Evolutionary conservation across 2,888 invertebrate species (phyloP).

Genomic region (Apamea monoglypha): DNA sequence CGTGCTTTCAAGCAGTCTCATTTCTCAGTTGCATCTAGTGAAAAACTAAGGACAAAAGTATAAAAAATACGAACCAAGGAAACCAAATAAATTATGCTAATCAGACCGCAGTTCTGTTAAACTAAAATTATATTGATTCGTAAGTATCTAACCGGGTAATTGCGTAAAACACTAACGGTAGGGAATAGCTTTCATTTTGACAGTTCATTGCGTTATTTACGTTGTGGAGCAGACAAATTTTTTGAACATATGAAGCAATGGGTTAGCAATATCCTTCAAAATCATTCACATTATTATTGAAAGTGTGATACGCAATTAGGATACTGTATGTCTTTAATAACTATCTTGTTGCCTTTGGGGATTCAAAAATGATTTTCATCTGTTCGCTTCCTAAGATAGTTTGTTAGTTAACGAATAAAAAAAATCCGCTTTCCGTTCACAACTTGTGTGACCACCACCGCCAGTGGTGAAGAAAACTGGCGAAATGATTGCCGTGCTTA

Average conservation of each 20-base stretch:
- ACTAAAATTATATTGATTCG: neutral
- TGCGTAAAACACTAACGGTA: too few species aligned
- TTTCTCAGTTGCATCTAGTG: neutral
- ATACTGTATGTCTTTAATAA: neutral
- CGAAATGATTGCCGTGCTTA: slow-evolving; percentile 75
- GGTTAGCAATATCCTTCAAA: too few species aligned
- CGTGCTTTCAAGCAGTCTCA: neutral
- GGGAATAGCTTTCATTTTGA: too few species aligned
- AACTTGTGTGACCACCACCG: slow-evolving; percentile 39
- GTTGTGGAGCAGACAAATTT: too few species aligned
- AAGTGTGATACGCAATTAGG: too few species aligned
- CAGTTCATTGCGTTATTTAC: too few species aligned
- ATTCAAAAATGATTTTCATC: neutral
- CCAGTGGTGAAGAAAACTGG: slow-evolving; percentile 64
- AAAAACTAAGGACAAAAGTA: neutral
- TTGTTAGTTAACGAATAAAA: neutral
- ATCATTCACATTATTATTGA: too few species aligned
- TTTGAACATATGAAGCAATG: too few species aligned
- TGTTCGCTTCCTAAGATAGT: too few species aligned
- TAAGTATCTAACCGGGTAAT: too few species aligned
- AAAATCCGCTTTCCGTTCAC: slow-evolving; percentile 23
- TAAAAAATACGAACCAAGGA: neutral
- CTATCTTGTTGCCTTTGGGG: neutral
- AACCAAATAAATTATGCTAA: too few species aligned
- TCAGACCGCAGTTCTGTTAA: neutral